Evolutionary conservation across 2,113 vertebrate species (phyloP).

Genomic region (Sorex fumeus): DNA sequence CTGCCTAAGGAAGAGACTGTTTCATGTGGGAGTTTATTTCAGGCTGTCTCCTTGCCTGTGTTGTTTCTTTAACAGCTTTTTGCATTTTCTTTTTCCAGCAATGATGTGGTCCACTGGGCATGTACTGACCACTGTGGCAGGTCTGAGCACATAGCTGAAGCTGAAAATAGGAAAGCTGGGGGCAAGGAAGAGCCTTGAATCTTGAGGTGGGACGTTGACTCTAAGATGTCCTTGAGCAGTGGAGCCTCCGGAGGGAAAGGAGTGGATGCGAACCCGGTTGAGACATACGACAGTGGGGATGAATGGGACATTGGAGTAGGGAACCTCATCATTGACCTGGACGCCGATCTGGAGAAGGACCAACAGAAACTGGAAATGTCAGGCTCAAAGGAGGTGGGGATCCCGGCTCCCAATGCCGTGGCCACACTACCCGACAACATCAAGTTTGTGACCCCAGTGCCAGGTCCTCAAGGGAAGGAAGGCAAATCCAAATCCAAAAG

Average conservation of each 20-base stretch:
- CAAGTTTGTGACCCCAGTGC: conserved; percentile 98
- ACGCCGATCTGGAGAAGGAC: conserved; percentile 99
- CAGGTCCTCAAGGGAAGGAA: conserved; percentile 97
- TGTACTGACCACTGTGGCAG: conserved; percentile 87
- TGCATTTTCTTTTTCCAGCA: conserved; percentile 90
- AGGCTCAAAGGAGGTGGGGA: conserved; percentile 97
- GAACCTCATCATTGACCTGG: conserved; percentile 99
- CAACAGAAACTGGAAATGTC: conserved; percentile 99
- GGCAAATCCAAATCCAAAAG: conserved; percentile 99
- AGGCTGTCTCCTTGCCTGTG: conserved; percentile 74
- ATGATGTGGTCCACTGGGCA: conserved; percentile 95
- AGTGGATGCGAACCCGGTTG: conserved; percentile 99
- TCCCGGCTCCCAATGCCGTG: conserved; percentile 96
- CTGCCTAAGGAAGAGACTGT: conserved; percentile 51
- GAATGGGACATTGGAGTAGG: conserved; percentile 99
- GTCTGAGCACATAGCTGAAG: conserved; percentile 93
- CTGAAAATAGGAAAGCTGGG: conserved; percentile 87
- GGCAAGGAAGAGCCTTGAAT: conserved; percentile 91
- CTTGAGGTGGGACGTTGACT: conserved; percentile 95
- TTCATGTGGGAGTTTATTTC: conserved; percentile 78
- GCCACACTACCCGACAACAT: conserved; percentile 98
- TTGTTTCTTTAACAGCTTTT: conserved; percentile 82
- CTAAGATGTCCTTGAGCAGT: conserved; percentile 99
- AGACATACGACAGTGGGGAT: conserved; percentile 99
- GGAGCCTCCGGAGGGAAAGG: conserved; percentile 99